Conservation (phyloP, 2,797 vertebrate genomes). For the Echiichthys vipera region DNA sequence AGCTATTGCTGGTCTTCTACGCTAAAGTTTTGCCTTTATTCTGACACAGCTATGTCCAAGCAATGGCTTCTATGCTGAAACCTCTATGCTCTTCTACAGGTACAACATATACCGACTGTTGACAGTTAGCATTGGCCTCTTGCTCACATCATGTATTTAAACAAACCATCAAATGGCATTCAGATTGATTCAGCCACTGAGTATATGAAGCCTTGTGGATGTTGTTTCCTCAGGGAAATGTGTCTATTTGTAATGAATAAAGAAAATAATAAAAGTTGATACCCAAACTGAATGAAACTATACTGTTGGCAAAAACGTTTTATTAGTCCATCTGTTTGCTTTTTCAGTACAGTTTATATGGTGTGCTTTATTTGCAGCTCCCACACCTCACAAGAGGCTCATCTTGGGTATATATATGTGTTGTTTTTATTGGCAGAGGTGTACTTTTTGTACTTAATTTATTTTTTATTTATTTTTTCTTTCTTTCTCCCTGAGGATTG, state of each 20-base stretch:
- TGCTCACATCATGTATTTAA: conserved; percentile 41
- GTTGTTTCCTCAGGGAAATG: conserved; percentile 84
- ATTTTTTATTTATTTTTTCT: conserved; percentile 79
- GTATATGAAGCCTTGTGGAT: conserved; percentile 62
- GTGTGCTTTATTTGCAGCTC: conserved; percentile 47
- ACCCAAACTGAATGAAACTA: conserved; percentile 57
- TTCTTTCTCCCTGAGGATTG: conserved; percentile 68
- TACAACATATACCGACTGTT: conserved; percentile 65
- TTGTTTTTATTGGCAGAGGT: conserved; percentile 68
- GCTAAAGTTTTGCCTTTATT: conserved; percentile 50
- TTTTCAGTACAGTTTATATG: conserved; percentile 38
- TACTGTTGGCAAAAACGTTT: conserved; percentile 41
- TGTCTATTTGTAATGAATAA: conserved; percentile 69
- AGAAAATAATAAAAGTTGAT: conserved; percentile 66
- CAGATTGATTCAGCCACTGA: conserved; percentile 65
- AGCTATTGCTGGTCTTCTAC: conserved; percentile 24
- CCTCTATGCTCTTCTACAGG: conserved; percentile 57
- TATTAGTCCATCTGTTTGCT: conserved; percentile 43
- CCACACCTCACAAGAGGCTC: conserved; percentile 37
- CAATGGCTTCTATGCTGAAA: conserved; percentile 56
- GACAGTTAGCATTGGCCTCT: conserved; percentile 39
- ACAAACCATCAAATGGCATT: conserved; percentile 58
- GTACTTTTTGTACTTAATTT: conserved; percentile 80
- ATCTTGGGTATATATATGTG: conserved; percentile 38
- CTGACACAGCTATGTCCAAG: conserved; percentile 46